These are phyloP conservation scores for Standfussiana lucernea DNA, from an alignment of 2,888 invertebrate species.

Conservation along the genomic window DNA sequence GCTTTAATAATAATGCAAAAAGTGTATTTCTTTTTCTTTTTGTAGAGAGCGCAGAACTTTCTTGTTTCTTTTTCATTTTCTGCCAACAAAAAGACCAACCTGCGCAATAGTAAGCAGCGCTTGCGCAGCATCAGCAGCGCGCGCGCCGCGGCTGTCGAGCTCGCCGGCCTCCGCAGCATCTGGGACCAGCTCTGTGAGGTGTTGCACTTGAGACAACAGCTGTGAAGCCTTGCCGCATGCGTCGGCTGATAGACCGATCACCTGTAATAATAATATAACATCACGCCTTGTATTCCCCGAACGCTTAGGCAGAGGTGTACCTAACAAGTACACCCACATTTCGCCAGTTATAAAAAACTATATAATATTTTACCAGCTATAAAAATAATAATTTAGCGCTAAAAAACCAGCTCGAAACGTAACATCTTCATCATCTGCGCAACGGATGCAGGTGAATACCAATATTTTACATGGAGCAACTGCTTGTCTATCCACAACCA, in stretches of 20 bases:
- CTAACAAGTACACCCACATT: too few species aligned
- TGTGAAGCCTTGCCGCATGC: conserved; percentile 73
- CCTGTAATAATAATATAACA: too few species aligned
- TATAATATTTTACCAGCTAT: too few species aligned
- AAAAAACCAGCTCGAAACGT: not conserved
- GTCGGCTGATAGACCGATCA: conserved; percentile 68
- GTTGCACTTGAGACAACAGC: conserved; percentile 72
- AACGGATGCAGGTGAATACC: not conserved
- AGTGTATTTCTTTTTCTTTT: not conserved
- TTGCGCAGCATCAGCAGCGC: conserved; percentile 70
- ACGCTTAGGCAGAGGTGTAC: too few species aligned
- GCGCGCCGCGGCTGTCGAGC: conserved; percentile 69
- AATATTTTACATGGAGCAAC: not conserved
- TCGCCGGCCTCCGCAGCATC: conserved; percentile 48
- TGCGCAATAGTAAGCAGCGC: conserved; percentile 68
- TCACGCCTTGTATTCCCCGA: too few species aligned
- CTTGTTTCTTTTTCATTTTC: too few species aligned
- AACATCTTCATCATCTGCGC: not conserved
- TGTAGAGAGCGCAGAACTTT: not conserved
- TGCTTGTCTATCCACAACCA: not conserved
- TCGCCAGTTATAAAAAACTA: too few species aligned
- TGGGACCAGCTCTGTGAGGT: conserved; percentile 66
- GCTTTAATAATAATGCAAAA: not conserved
- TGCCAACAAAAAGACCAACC: conserved; percentile 38
- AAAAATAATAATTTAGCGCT: not conserved